Base-by-base conservation (phyloP, 1,140 invertebrate species). In the Hesperophylax magnus region DNA sequence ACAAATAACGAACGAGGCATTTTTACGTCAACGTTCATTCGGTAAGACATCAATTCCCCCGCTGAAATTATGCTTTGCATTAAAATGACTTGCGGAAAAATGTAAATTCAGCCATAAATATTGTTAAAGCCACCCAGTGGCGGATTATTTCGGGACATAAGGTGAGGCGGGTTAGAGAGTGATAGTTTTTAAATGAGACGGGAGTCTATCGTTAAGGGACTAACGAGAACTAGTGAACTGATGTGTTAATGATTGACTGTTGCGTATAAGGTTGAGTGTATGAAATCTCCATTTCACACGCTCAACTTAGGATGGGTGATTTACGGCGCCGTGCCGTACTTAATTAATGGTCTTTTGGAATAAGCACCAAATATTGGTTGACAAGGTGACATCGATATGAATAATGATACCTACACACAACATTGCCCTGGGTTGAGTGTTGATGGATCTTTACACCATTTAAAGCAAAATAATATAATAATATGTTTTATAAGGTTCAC, bases 151-250 rank as follows among this genome's bases (percentile, higher is more conserved):
- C 80, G 20, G 80, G 80, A 81, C 39, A 34, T 7, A 7, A 27
- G 60, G 34, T 39, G 24, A 53, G n/a, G 54, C 39, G 22, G 22
- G 54, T 11, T 31, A 72, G 47, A 78, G 80, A 88, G 88, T 88
- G 88, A 88, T 88, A 87, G 88, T 87, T 88, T 88, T 88, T 88
- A 88, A 88, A 88, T 88, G 88, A 88, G 88, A 87, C 88, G 86
- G 87, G 88, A 87, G 80, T 60, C 76, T 72, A 78, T 81, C 76
- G 67, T 78, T 78, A 78, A 74, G 67, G 65, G 80, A 47, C 76
- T 81, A 81, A 81, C 80, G 80, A 78, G 80, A 56, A 81, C 80
- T 81, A 77, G 79, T 80, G 79, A 80, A 80, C 79, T 61, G 72
- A 77, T 77, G 80, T 77, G 80, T 81, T 81, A 81, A 81, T 81